phyloP scores from a whole-genome alignment of 1,140 invertebrate genomes.

The Brachionus manjavacas region DNA sequence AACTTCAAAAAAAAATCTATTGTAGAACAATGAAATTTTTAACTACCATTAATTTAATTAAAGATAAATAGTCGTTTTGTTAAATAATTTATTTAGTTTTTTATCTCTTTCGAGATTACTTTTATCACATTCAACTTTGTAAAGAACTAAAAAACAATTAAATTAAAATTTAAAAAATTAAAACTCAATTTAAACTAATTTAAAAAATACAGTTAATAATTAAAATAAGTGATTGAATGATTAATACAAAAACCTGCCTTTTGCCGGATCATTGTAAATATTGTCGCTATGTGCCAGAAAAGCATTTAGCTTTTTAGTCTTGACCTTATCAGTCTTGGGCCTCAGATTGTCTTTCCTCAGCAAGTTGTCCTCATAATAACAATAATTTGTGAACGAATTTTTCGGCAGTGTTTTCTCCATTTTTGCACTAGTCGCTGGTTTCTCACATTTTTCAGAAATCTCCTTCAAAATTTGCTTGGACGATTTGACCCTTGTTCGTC shows the following conservation, averaged over 20 bases:
- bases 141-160: not conserved
- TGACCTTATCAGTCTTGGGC: not conserved
- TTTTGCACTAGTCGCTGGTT: not conserved
- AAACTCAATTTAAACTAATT: not conserved
- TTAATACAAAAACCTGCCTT: constrained; percentile 12
- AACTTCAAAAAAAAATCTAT: no score
- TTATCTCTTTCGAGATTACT: not conserved
- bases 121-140: not conserved
- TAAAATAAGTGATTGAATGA: not conserved
- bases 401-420: not conserved
- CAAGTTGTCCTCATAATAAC: constrained; percentile 25
- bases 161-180: not conserved
- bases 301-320: not conserved
- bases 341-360: not conserved
- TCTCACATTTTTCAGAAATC: not conserved
- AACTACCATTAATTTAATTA: not conserved
- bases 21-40: no score
- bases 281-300: not conserved
- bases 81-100: not conserved
- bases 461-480: constrained; percentile 19
- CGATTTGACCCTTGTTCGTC: not conserved
- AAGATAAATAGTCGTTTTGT: not conserved
- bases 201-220: not conserved
- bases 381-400: not conserved
- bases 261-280: constrained; percentile 14